phyloP scores from a whole-genome alignment of 2,888 invertebrate species.

The Trachelus stipa region DNA sequence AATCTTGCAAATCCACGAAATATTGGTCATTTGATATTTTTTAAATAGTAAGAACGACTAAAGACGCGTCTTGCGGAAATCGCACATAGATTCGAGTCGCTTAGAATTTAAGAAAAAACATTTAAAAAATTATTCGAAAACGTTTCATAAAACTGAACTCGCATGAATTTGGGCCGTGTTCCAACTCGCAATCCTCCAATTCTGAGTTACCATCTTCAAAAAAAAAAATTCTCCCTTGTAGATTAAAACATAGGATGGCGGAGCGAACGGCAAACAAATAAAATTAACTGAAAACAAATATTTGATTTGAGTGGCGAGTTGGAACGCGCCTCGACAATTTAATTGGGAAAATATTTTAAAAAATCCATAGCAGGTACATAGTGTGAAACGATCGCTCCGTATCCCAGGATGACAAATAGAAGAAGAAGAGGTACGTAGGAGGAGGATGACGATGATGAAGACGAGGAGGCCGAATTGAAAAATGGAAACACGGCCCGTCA shows the following conservation, averaged over 20 bases:
- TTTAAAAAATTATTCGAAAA: background rate
- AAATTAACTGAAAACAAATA: constrained; percentile 6
- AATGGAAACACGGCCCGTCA: background rate
- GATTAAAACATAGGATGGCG: background rate
- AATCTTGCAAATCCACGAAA: background rate
- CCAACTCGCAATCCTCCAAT: constrained; percentile 41
- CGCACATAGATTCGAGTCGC: background rate
- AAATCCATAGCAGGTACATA: background rate
- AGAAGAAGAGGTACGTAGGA: constrained; percentile 18
- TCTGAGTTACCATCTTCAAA: background rate
- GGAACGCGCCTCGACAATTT: constrained; percentile 38
- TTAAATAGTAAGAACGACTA: background rate
- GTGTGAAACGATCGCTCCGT: constrained; percentile 1
- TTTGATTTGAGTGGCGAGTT: constrained; percentile 33
- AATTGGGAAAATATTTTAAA: background rate
- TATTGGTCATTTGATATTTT: background rate
- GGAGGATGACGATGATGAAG: constrained; percentile 28
- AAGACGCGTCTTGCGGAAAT: background rate
- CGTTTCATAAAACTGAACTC: background rate
- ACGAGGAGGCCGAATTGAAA: background rate
- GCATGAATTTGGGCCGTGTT: constrained; percentile 41
- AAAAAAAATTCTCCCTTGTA: background rate
- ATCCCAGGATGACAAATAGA: background rate
- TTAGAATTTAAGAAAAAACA: background rate
- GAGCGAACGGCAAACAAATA: constrained; percentile 5